Percentiles rank a stretch among this genome's conserved stretches.
phyloP scores from a whole-genome alignment of 2,113 vertebrate genomes.

The Vulpes ferrilata region DNA sequence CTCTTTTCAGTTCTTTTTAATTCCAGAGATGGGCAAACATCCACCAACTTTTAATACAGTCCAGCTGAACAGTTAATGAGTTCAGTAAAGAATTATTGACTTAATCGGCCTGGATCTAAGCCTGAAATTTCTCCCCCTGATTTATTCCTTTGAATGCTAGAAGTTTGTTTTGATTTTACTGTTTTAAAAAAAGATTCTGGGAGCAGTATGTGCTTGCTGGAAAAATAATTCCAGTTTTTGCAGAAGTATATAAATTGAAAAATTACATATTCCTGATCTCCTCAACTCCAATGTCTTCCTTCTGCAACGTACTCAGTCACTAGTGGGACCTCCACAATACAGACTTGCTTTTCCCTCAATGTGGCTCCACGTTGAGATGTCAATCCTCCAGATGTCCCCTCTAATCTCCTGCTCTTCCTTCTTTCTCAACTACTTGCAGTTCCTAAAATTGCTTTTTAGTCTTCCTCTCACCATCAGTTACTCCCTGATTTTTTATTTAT shows the following conservation, averaged over 20 bases:
- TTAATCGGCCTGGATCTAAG: background rate
- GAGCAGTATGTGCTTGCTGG: background rate
- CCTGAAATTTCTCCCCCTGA: background rate
- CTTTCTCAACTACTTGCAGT: background rate
- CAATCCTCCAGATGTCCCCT: background rate
- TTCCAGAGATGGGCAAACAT: background rate
- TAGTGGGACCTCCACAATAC: background rate
- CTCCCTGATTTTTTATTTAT: background rate
- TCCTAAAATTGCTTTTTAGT: background rate
- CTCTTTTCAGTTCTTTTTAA: background rate
- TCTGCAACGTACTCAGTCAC: background rate
- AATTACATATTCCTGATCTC: background rate
- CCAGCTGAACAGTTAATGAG: background rate
- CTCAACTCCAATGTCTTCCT: background rate
- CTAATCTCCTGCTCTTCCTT: background rate
- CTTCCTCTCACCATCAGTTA: background rate
- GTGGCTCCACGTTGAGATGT: background rate
- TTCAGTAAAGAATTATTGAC: background rate
- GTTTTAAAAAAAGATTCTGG: background rate
- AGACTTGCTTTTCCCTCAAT: background rate
- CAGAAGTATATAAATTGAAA: background rate
- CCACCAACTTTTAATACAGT: background rate
- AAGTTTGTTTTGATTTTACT: background rate
- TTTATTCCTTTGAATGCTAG: background rate
- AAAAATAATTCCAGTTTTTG: background rate